Base-by-base conservation (phyloP, 2,113 vertebrate genomes). In the Eleginops maclovinus region DNA sequence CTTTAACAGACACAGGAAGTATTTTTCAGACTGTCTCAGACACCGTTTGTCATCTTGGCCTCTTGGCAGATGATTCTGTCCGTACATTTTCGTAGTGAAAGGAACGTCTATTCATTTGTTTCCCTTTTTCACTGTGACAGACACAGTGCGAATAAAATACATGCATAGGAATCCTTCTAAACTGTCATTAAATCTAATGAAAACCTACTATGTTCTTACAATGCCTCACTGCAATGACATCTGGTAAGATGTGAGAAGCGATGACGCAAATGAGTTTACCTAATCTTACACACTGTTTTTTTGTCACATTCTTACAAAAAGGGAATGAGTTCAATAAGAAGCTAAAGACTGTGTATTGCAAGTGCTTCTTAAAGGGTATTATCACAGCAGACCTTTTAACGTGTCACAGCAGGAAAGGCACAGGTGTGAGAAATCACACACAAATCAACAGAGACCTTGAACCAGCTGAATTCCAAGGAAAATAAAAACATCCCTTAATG, bases 11-110 rank as follows among this genome's bases (percentile, higher is more conserved):
- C 4, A 13, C 10, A 43, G 14, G 71, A 43, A 11, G 5, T 26
- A 15, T 55, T 55, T 55, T 69, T 47, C 74, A 50, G 43, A 56
- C 74, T 26, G 16, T 62, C 10, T 22, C 9, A 72, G 62, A 69
- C 49, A 55, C 61, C 3, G 44, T 21, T 21, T 75, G 58, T 75
- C 67, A 51, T 28, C 31, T 26, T 22, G 24, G 10, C 61, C 65
- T 36, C 47, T 61, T 53, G 50, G 70, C 36, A 65, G 69, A 61
- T n/a, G 49, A 73, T 31, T 59, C 50, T 19, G 43, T 24, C 36
- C 36, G 19, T 53, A 17, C 19, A 43, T 6, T 60, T 63, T 53
- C 12, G 28, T 15, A 31, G 17, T 46, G 5, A 56, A 69, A 66
- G 24, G 7, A 68, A 41, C 53, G 28, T 59, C 14, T 56, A 53